Conservation (phyloP, 2,797 vertebrate species). For the Sebastes baramenuke region DNA sequence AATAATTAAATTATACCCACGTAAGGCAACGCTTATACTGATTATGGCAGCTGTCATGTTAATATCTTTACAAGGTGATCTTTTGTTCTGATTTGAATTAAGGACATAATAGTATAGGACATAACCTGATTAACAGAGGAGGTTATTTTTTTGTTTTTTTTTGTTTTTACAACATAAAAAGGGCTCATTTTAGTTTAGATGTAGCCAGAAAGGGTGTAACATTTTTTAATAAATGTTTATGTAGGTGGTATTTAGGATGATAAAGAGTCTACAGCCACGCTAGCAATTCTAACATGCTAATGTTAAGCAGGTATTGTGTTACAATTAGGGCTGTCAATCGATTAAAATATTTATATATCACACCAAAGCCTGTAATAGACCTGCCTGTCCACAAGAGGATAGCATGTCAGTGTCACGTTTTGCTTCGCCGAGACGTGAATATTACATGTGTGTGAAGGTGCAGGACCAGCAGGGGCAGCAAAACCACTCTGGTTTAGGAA, state of each 20-base stretch:
- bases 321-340: too few relatives aligned
- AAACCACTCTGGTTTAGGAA: too few relatives aligned
- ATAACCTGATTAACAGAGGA: background rate
- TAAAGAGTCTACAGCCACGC: background rate
- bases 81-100: background rate
- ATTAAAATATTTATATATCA: too few relatives aligned
- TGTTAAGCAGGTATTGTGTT: background rate
- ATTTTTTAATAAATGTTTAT: background rate
- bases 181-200: background rate
- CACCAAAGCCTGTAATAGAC: too few relatives aligned
- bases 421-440: too few relatives aligned
- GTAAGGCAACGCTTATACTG: background rate
- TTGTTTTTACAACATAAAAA: background rate
- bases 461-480: too few relatives aligned
- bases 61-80: background rate
- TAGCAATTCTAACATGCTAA: background rate
- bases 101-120: background rate
- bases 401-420: too few relatives aligned
- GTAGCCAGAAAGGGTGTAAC: too few relatives aligned
- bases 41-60: constrained; percentile 4
- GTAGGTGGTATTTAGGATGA: background rate
- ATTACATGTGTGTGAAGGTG: too few relatives aligned
- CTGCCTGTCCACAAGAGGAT: too few relatives aligned
- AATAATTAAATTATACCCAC: constrained; percentile 32
- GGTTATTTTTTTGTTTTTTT: background rate